Percentiles rank a stretch among this genome's conserved stretches.
phyloP scores from a whole-genome alignment of 2,797 vertebrate genomes.

The Liparis tanakae region DNA sequence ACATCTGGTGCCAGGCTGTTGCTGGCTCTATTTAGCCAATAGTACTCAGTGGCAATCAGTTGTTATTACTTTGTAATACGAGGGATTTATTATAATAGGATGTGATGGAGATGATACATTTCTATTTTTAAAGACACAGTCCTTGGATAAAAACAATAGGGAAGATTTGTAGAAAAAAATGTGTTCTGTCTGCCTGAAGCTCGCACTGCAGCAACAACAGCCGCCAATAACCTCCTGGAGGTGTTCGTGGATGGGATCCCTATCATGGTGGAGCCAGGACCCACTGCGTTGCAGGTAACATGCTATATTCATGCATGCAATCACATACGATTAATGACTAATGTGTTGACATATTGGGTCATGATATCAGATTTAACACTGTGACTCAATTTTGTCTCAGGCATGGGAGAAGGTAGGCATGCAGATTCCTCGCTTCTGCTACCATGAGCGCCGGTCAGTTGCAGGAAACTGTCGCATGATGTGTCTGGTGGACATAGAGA shows the following conservation, averaged over 20 bases:
- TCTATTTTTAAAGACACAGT: neutral
- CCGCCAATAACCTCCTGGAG: conserved; percentile 87
- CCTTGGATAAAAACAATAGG: neutral
- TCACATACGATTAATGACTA: neutral
- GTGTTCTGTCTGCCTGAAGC: conserved; percentile 66
- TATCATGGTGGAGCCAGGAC: conserved; percentile 89
- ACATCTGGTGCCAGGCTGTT: conserved; percentile 48
- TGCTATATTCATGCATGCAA: neutral
- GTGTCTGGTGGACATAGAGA: conserved; percentile 98
- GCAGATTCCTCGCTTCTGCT: conserved; percentile 97
- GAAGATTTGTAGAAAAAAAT: neutral
- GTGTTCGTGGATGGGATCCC: conserved; percentile 92
- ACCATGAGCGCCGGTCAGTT: conserved; percentile 93
- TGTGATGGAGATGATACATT: neutral
- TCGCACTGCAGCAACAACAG: conserved; percentile 74
- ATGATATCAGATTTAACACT: neutral
- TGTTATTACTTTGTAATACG: neutral
- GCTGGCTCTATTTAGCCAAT: conserved; percentile 23
- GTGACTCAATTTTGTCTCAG: conserved; percentile 69
- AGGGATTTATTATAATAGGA: neutral
- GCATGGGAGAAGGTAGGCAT: conserved; percentile 93
- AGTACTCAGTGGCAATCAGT: neutral
- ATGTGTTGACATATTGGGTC: neutral
- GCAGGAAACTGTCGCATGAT: conserved; percentile 99
- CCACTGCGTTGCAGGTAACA: conserved; percentile 90